Conservation (phyloP, 2,113 vertebrate genomes). For the Scomber japonicus region DNA sequence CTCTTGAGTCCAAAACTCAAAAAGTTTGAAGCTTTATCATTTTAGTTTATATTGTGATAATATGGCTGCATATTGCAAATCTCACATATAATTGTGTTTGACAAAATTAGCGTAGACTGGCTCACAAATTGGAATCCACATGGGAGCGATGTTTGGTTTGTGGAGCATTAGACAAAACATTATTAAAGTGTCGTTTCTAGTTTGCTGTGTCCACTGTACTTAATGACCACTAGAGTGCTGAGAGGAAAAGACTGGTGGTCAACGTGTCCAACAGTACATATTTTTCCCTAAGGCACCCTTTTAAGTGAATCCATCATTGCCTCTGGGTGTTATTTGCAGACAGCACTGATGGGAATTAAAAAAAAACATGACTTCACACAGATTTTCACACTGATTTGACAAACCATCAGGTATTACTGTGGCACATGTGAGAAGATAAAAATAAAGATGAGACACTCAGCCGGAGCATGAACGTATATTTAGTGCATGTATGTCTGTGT, state of each 20-base stretch:
- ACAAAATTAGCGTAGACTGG: no score
- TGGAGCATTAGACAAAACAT: not conserved
- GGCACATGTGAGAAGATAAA: slow-evolving; percentile 6
- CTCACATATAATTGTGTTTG: no score
- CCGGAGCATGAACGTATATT: not conserved
- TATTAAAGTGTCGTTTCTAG: no score
- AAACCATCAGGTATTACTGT: not conserved
- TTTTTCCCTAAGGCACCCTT: slow-evolving; percentile 11
- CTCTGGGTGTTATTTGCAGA: slow-evolving; percentile 30
- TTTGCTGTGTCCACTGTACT: not conserved
- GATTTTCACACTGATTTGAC: not conserved
- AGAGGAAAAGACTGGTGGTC: not conserved
- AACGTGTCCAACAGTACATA: not conserved
- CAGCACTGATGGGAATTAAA: not conserved
- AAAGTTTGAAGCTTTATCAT: no score
- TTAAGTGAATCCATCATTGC: not conserved
- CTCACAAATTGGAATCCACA: no score
- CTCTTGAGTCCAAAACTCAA: no score
- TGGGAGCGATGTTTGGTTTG: not conserved
- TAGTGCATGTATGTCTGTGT: slow-evolving; percentile 6
- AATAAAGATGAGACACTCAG: not conserved
- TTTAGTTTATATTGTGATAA: no score
- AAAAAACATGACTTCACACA: not conserved
- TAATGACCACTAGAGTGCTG: not conserved
- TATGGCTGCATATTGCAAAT: no score